Conservation (phyloP, 2,888 invertebrate genomes). For the Conistra vaccinii region DNA sequence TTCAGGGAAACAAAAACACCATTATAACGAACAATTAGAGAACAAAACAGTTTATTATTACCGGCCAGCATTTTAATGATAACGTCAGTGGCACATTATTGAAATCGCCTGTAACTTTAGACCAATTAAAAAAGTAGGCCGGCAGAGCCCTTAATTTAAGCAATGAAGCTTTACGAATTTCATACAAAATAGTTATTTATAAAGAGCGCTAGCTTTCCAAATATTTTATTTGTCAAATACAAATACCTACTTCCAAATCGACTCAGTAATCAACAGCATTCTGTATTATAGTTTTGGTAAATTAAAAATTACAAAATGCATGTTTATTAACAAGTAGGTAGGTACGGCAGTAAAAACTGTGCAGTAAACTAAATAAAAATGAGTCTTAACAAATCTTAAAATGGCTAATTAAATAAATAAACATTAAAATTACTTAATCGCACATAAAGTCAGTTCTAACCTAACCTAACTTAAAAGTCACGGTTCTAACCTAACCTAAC, state of each 20-base stretch:
- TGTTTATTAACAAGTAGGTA: too few relatives aligned
- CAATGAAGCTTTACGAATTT: slow-evolving; percentile 27
- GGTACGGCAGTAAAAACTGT: too few relatives aligned
- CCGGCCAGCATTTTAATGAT: not conserved
- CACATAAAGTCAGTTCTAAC: too few relatives aligned
- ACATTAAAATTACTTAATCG: too few relatives aligned
- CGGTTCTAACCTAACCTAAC: too few relatives aligned
- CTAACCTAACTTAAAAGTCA: too few relatives aligned
- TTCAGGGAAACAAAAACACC: not conserved
- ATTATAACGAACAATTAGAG: not conserved
- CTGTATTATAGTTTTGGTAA: too few relatives aligned
- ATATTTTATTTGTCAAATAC: not conserved
- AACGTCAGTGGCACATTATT: not conserved
- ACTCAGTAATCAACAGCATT: not conserved
- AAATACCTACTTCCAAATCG: not conserved
- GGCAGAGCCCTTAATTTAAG: not conserved
- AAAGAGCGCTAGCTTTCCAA: not conserved
- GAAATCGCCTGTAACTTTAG: slow-evolving; percentile 29
- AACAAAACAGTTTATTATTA: not conserved
- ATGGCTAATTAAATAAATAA: too few relatives aligned
- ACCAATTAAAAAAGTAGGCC: slow-evolving; percentile 32
- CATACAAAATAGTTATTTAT: not conserved
- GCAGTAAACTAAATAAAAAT: too few relatives aligned
- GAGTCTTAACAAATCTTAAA: too few relatives aligned
- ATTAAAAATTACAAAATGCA: too few relatives aligned